A percentile compares a stretch with the other conserved stretches of the same genome.
Evolutionary conservation across 1,140 invertebrate genomes (phyloP).

Genomic region (Manduca sexta): DNA sequence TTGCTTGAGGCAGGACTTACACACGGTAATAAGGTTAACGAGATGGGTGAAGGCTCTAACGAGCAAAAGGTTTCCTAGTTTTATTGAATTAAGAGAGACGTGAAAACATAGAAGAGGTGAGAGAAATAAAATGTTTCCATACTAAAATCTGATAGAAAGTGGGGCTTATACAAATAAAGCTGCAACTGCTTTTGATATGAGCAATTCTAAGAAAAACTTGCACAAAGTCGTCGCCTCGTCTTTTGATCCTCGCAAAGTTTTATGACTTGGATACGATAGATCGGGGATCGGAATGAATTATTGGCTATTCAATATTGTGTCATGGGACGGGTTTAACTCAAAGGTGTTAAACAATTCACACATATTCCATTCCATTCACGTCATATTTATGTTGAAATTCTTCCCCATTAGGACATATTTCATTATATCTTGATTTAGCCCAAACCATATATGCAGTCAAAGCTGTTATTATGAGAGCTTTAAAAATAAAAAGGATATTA

Average conservation of each 20-base stretch:
- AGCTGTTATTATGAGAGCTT: too few relatives aligned
- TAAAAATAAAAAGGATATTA: too few relatives aligned
- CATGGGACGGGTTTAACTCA: slow-evolving; percentile 14
- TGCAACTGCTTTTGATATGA: slow-evolving; percentile 23
- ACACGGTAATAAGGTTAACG: slow-evolving; percentile 51
- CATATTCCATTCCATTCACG: too few relatives aligned
- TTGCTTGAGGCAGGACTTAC: slow-evolving; percentile 20
- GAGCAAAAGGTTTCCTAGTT: slow-evolving; percentile 28
- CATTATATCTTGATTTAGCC: too few relatives aligned
- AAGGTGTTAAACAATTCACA: too few relatives aligned
- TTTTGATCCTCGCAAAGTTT: slow-evolving; percentile 47
- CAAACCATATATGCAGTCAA: too few relatives aligned
- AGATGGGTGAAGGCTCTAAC: slow-evolving; percentile 33
- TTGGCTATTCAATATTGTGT: slow-evolving; percentile 51
- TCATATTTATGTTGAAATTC: too few relatives aligned
- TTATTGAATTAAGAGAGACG: slow-evolving; percentile 27
- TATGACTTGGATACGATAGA: slow-evolving; percentile 57
- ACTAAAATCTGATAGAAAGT: background rate
- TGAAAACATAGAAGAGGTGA: slow-evolving; percentile 1
- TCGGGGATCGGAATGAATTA: slow-evolving; percentile 55
- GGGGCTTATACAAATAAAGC: slow-evolving; percentile 22
- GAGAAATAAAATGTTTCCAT: slow-evolving; percentile 13
- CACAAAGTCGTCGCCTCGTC: slow-evolving; percentile 41
- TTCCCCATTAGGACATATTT: too few relatives aligned
- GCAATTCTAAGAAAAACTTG: slow-evolving; percentile 42